phyloP scores from a whole-genome alignment of 2,113 vertebrate species.

The Malurus melanocephalus region DNA sequence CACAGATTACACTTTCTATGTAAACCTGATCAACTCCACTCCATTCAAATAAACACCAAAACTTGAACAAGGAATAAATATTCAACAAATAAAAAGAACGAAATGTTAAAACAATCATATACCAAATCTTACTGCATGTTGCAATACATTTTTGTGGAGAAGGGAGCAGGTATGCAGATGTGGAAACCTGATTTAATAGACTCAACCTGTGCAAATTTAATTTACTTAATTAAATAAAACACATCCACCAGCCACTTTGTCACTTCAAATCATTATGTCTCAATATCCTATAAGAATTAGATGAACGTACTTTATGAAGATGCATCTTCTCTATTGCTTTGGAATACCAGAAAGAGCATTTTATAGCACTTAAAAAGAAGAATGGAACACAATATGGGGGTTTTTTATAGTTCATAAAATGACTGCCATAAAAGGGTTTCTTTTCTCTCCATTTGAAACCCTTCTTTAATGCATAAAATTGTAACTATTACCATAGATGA shows the following conservation, averaged over 20 bases:
- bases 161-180: neutral
- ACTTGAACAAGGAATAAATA: neutral
- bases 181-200: neutral
- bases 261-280: neutral
- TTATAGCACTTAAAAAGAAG: neutral
- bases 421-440: neutral
- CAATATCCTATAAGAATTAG: neutral
- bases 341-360: neutral
- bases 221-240: neutral
- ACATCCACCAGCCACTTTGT: neutral
- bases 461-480: neutral
- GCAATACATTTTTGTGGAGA: neutral
- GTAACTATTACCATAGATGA: slow-evolving; percentile 55
- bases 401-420: neutral
- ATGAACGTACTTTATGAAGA: neutral
- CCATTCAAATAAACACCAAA: neutral
- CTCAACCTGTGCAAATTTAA: neutral
- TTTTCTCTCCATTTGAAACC: neutral
- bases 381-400: neutral
- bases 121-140: neutral
- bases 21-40: neutral
- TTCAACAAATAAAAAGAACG: neutral
- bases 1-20: neutral
- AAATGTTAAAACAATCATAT: neutral
- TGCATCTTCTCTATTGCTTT: neutral